Evolutionary conservation across 1,140 invertebrate species (phyloP).

Genomic region (Caenorhabditis tropicalis): DNA sequence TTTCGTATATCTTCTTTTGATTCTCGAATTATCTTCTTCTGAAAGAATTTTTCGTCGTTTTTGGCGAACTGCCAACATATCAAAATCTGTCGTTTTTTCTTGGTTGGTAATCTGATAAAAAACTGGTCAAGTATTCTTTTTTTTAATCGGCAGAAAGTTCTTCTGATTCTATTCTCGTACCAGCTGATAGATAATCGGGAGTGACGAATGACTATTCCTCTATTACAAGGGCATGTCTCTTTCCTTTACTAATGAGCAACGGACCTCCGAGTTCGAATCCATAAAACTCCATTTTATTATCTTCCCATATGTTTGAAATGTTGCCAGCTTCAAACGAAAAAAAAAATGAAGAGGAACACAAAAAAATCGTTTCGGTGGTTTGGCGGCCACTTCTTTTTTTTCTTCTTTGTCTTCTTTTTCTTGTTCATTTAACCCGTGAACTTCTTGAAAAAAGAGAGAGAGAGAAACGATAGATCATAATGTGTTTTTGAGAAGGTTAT

Average conservation of each 20-base stretch:
- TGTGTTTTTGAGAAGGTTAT: not conserved
- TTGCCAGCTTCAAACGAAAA: not conserved
- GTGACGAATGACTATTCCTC: too few species aligned
- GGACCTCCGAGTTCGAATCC: not conserved
- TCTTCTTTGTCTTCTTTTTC: not conserved
- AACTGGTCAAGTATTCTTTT: too few species aligned
- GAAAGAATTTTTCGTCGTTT: not conserved
- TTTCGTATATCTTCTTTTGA: too few species aligned
- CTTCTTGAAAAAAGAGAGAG: not conserved
- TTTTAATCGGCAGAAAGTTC: too few species aligned
- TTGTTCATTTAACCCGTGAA: slow-evolving; percentile 1
- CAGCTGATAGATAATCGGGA: too few species aligned
- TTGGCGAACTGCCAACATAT: not conserved
- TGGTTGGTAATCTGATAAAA: not conserved
- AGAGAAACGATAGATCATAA: not conserved
- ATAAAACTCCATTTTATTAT: not conserved
- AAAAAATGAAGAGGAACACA: not conserved
- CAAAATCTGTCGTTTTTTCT: not conserved
- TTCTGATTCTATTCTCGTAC: too few species aligned
- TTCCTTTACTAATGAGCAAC: too few species aligned
- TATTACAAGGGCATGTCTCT: too few species aligned
- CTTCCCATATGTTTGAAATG: not conserved
- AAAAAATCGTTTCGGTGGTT: not conserved
- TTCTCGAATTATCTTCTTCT: too few species aligned
- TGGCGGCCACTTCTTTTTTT: not conserved